Base-by-base conservation (phyloP, 2,888 invertebrate genomes). In the Ptychoptera contaminata region DNA sequence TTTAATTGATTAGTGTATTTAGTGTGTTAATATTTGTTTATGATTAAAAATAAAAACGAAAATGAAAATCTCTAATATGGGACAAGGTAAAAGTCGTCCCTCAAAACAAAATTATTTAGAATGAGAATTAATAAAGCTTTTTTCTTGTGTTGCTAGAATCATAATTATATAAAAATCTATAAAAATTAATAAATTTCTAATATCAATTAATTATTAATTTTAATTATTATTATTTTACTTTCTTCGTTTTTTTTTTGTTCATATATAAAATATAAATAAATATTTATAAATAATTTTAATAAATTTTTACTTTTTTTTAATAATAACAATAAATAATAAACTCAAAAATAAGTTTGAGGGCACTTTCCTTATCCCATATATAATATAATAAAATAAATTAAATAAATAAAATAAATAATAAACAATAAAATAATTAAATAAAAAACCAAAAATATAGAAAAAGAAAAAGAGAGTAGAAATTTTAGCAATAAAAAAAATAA, bases 281-380 rank as follows among this genome's bases (percentile, higher is more conserved):
- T 30, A 15, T 31, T 23, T 40, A 40, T 30, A 40, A 30, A 40
- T 30, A 40, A 30, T 40, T 30, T 30, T 30, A 30, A 40, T 40
- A 40, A 40, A 42, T 43, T 4, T 16, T n/a, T 8, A 38, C 37
- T 40, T 37, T 46, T 45, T 43, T 37, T 40, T 32, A 32, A 34
- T 40, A 32, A 40, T 16, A 40, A 40, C 4, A 31, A 16, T 36
- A 37, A 39, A 39, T 12, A 39, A 16, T 23, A 23, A 23, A 23
- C n/a, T n/a, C n/a, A n/a, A n/a, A 5, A 23, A 23, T 23, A 38
- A 40, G 60, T 64, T 61, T 63, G 76, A 76, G 77, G 77, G 77
- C 77, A 74, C 74, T 76, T 77, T 77, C 77, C 78, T 77, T 77
- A 77, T 78, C 78, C 77, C 77, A 77, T 76, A 72, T 75, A 16